Percentiles rank a stretch among this genome's conserved stretches.
phyloP scores from a whole-genome alignment of 2,888 invertebrate species.

The Caenorhabditis sp. region DNA sequence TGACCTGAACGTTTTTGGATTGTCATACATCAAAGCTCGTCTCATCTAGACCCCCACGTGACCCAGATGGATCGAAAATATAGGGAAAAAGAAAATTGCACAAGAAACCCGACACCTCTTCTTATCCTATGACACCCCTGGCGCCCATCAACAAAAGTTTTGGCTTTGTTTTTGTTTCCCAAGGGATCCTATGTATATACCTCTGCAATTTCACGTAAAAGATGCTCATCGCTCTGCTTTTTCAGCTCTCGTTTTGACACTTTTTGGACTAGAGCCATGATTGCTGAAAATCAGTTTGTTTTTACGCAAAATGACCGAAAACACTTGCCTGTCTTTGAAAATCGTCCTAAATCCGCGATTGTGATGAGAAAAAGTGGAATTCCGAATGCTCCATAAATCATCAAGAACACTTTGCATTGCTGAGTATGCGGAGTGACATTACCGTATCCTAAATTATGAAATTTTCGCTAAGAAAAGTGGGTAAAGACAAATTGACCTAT shows the following conservation, averaged over 20 bases:
- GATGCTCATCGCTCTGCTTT: conserved; percentile 73
- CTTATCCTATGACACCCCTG: conserved; percentile 35
- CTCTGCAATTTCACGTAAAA: conserved; percentile 74
- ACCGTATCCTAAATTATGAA: conserved; percentile 73
- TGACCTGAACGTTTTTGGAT: conserved; percentile 57
- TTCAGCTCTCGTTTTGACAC: conserved; percentile 74
- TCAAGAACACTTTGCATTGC: conserved; percentile 73
- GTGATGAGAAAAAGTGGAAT: conserved; percentile 77
- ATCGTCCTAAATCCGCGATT: conserved; percentile 75
- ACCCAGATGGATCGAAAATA: neutral
- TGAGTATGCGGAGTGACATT: conserved; percentile 76
- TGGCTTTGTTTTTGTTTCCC: neutral
- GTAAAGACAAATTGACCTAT: conserved; percentile 72
- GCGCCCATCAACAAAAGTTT: conserved; percentile 14
- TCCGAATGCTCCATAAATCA: conserved; percentile 77
- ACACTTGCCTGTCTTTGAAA: conserved; percentile 62
- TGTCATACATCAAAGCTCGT: conserved; percentile 23
- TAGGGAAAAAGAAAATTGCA: neutral
- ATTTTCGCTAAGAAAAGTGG: too few species aligned
- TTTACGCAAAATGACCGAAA: neutral
- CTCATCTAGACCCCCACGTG: conserved; percentile 23
- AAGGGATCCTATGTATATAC: conserved; percentile 31
- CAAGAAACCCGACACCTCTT: conserved; percentile 21
- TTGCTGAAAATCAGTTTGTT: conserved; percentile 53
- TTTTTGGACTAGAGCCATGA: conserved; percentile 69